These are phyloP conservation scores for Rousettus leschenaultii DNA, from an alignment of 2,113 vertebrate genomes.

Conservation along the genomic window DNA sequence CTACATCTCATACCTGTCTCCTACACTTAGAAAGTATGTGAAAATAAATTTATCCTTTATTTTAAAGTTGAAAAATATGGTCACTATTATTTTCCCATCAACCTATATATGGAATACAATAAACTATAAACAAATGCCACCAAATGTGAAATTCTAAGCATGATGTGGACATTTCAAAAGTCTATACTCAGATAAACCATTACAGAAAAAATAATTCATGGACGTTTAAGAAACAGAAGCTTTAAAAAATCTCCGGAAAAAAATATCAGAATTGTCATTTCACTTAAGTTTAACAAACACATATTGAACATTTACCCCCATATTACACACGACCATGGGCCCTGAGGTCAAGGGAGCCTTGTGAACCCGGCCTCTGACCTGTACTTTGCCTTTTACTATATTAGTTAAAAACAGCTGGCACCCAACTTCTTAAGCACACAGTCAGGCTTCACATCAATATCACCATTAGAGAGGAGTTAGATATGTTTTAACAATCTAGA, in stretches of 20 bases:
- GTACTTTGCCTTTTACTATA: not conserved
- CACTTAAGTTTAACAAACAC: not conserved
- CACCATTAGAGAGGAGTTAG: not conserved
- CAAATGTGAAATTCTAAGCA: not conserved
- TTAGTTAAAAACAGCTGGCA: not conserved
- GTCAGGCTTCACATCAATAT: not conserved
- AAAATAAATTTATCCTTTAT: not conserved
- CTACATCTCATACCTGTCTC: not conserved
- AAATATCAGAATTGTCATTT: not conserved
- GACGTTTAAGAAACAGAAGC: conserved; percentile 21
- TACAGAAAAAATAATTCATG: not conserved
- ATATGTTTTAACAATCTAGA: not conserved
- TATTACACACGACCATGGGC: not conserved
- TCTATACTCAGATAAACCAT: not conserved
- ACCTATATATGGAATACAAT: not conserved
- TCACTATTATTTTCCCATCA: not conserved
- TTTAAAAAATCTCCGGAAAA: not conserved
- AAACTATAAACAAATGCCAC: not conserved
- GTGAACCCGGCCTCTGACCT: not conserved
- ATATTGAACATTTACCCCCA: not conserved
- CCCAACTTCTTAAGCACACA: not conserved
- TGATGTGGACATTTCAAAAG: not conserved
- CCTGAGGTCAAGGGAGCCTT: not conserved
- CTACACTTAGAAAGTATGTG: not conserved
- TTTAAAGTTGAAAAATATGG: not conserved